phyloP scores from a whole-genome alignment of 2,113 vertebrate genomes.

The Corynorhinus townsendii region DNA sequence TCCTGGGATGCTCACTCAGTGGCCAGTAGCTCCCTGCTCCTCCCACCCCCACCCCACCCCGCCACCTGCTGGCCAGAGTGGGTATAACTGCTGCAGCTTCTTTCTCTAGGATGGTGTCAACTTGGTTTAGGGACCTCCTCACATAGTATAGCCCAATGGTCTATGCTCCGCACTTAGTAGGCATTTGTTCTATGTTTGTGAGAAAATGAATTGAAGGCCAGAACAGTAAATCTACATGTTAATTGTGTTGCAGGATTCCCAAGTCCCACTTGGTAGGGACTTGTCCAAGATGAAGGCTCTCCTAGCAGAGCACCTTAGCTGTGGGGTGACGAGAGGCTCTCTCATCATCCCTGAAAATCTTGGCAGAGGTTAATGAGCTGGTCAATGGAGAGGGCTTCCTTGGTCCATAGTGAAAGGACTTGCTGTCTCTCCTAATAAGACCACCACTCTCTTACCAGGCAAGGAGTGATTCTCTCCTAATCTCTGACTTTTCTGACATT shows the following conservation, averaged over 20 bases:
- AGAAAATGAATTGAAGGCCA: background rate
- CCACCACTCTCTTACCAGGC: background rate
- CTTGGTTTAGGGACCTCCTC: background rate
- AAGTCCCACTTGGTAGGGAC: background rate
- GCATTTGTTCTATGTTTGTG: background rate
- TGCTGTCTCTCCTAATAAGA: background rate
- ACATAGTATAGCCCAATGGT: too few species aligned
- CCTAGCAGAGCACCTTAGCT: background rate
- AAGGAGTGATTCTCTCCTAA: background rate
- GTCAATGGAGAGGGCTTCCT: background rate
- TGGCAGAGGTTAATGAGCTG: background rate
- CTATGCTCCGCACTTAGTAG: background rate
- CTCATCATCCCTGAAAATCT: background rate
- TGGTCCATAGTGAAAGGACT: background rate
- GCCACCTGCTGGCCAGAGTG: conserved; percentile 58
- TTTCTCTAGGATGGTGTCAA: background rate
- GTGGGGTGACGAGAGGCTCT: background rate
- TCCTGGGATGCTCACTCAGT: background rate
- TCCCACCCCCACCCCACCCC: conserved; percentile 15
- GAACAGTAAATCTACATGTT: background rate
- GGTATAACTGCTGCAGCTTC: background rate
- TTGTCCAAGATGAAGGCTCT: background rate
- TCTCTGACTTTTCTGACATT: background rate
- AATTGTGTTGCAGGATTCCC: background rate
- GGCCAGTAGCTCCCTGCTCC: background rate